Base-by-base conservation (phyloP, 2,113 vertebrate genomes). In the Lophochroa leadbeateri region DNA sequence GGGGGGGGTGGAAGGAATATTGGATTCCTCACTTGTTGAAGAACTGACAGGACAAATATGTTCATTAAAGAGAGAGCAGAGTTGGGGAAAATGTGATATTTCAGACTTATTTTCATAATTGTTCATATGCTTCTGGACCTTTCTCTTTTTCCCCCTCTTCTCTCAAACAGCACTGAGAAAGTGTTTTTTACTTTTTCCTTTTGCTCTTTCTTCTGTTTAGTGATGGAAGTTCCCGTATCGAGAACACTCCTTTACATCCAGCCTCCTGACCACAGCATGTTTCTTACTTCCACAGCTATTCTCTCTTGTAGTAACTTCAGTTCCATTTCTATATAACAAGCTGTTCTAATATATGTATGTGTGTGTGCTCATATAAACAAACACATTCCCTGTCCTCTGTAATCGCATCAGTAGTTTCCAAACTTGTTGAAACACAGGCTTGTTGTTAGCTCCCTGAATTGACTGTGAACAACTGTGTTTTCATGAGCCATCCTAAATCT, bases 401-500 rank as follows among this genome's bases (percentile, higher is more conserved):
- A 87, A 81, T 86, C 92, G 57, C 70, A 85, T 89, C 52, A 79
- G 61, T 60, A 55, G 28, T 82, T 91, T 87, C 81, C 74, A 68
- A 89, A 95, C 74, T 95, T 89, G 65, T 76, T 84, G 91, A 47
- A 94, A 97, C 89, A 95, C 74, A 89, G 57, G 69, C 89, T 94
- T 0, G 3, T 91, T 96, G 86, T 94, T 91, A 75, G 55, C 18
- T 64, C 69, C 50, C 52, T 85, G 91, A 89, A 71, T 3, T 68
- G 93, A 65, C 89, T 85, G 72, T 68, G 89, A 84, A 89, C 80
- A 95, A 95, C 50, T 95, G 70, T 79, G 81, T 94, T 96, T 94
- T 97, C 94, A 82, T 84, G 96, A 92, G 70, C 60, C 83, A 79
- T 65, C 86, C 89, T 91, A 94, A 95, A 92, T 89, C 81, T 89